Evolutionary conservation across 64 coral and sea anemone genomes (phyloP).

Genomic region (Pocillopora damicornis): DNA sequence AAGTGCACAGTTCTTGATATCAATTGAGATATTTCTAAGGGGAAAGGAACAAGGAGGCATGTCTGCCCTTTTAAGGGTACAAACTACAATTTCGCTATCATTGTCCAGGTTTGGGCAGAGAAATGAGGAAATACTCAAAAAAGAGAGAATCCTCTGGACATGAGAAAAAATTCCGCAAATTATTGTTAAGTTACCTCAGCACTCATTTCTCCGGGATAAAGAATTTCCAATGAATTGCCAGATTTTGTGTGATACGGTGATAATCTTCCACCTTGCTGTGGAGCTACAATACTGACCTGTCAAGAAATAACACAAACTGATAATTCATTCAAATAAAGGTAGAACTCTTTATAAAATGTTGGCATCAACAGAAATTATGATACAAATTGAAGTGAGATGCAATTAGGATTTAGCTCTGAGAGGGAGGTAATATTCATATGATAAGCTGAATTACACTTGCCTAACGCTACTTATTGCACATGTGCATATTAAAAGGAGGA

Average conservation of each 20-base stretch:
- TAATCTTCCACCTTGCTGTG: constrained; percentile 60
- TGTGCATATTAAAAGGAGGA: neutral
- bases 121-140: neutral
- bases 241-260: constrained; percentile 76
- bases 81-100: too few relatives aligned
- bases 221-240: constrained; percentile 75
- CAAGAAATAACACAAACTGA: neutral
- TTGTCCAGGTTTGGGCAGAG: neutral
- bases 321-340: neutral
- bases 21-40: too few relatives aligned
- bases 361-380: too few relatives aligned
- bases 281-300: constrained; percentile 88
- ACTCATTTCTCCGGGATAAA: constrained; percentile 80
- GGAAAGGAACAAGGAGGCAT: too few relatives aligned
- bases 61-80: too few relatives aligned
- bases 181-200: constrained; percentile 56
- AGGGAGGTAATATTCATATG: too few relatives aligned
- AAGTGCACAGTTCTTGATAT: too few relatives aligned
- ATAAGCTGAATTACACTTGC: too few relatives aligned
- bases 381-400: too few relatives aligned
- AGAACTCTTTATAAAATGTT: neutral
- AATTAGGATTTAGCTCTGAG: too few relatives aligned
- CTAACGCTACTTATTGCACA: neutral
- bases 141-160: neutral
- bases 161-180: too few relatives aligned